Conservation (phyloP, 2,113 vertebrate genomes). For the Strix uralensis region DNA sequence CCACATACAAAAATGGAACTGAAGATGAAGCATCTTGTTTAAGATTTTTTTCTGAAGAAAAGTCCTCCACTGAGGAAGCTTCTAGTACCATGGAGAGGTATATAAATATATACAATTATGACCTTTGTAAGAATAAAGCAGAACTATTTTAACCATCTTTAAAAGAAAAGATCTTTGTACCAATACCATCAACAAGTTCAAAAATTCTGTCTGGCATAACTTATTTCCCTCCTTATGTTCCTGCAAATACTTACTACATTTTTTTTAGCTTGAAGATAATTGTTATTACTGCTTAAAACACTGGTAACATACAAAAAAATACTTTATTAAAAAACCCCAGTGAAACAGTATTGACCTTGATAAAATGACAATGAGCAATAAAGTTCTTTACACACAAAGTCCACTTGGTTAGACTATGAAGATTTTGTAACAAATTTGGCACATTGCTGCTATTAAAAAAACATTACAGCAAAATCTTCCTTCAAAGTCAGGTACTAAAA, state of each 20-base stretch:
- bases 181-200: neutral
- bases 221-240: neutral
- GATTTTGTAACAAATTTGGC: neutral
- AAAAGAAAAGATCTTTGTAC: neutral
- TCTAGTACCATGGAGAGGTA: neutral
- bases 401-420: neutral
- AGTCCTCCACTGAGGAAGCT: neutral
- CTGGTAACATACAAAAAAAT: neutral
- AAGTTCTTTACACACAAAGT: neutral
- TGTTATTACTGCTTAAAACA: neutral
- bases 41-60: neutral
- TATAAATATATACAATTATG: neutral
- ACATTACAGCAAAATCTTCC: neutral
- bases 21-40: neutral
- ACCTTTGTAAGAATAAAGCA: neutral
- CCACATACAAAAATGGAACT: neutral
- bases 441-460: neutral
- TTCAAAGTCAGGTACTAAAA: neutral
- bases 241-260: neutral
- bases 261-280: neutral
- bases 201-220: neutral
- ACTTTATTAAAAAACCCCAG: fast-evolving
- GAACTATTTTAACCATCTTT: neutral
- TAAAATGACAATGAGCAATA: neutral
- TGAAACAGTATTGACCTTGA: neutral